Evolutionary conservation across 2,797 vertebrate genomes (phyloP), one percentile per base, ranked within the genome.

Genomic region (Tadarida brasiliensis): DNA sequence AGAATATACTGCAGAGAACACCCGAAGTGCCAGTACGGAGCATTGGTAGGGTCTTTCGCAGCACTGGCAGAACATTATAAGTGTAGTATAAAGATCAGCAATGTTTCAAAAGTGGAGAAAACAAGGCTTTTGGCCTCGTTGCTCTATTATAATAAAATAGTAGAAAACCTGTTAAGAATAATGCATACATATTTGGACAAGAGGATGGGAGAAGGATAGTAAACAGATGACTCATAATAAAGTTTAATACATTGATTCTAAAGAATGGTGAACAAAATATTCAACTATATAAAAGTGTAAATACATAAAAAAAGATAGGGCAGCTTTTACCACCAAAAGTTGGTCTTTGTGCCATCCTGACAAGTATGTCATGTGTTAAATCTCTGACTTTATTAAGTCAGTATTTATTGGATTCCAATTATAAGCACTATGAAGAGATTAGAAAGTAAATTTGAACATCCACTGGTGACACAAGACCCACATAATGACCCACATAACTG

Each of bases 11-110:
- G 26, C 65, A 59, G 61, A 28, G 65, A 94, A 87, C 67, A 91
- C 65, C 71, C 44, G 68, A 96, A 78, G n/a, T 86, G 61, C 10
- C 74, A 87, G 70, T 19, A 24, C 30, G 67, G 59, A 94, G 44
- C 82, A 80, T 91, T 35, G 76, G 28, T 74, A 87, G 24, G 77
- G 59, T 30, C 56, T 87, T 83, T 81, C 11, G 59, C 70, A 83
- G 33, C 35, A 94, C 26, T 77, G 77, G 89, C 35, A 78, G 68
- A 93, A 97, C 39, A 83, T 16, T 87, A 2, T 77, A 49, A 85
- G 26, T 90, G 95, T 93, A 80, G 61, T 61, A 70, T 47, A 96
- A 91, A 91, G 86, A 94, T 77, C 80, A 96, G 49, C 91, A 95
- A 92, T 56, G 67, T 54, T 57, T 93, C 56, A 74, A 85, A 96